These are phyloP conservation scores for Mungos mungo DNA, from an alignment of 2,113 vertebrate species.

Conservation along the genomic window DNA sequence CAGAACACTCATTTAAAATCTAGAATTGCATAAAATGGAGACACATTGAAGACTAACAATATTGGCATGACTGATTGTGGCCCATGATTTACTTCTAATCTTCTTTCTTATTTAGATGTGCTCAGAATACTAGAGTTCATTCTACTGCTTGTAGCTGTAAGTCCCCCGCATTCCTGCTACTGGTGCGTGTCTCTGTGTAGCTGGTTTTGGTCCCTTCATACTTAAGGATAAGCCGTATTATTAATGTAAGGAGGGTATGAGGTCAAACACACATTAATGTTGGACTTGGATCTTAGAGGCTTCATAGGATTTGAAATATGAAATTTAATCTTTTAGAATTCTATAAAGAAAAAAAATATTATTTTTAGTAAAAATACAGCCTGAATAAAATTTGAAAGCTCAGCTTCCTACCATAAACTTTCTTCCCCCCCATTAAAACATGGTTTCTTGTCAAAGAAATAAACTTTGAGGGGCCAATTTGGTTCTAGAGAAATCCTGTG, in stretches of 20 bases:
- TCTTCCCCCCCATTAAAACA: constrained; percentile 62
- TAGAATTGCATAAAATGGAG: not conserved
- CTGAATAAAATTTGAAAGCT: constrained; percentile 66
- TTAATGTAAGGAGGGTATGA: constrained; percentile 40
- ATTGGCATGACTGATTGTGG: not conserved
- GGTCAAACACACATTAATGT: constrained; percentile 65
- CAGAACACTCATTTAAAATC: not conserved
- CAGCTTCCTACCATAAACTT: constrained; percentile 40
- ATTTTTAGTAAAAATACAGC: constrained; percentile 68
- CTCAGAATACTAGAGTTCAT: not conserved
- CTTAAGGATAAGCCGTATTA: constrained; percentile 18
- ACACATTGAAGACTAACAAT: not conserved
- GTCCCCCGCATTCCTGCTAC: not conserved
- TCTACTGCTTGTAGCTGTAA: not conserved
- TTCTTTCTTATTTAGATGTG: constrained; percentile 38
- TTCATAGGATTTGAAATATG: constrained; percentile 59
- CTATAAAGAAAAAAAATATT: constrained; percentile 56
- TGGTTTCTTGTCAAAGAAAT: constrained; percentile 69
- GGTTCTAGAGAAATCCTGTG: constrained; percentile 38
- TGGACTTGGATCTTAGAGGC: constrained; percentile 61
- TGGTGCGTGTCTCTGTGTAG: not conserved
- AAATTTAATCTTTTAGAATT: constrained; percentile 63
- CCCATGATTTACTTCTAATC: not conserved
- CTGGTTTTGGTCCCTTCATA: constrained; percentile 20
- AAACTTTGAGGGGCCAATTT: constrained; percentile 63